A percentile compares a stretch with the other conserved stretches of the same genome.
Conservation (phyloP, 2,797 vertebrate species). For the Halcyon smyrnensis region DNA sequence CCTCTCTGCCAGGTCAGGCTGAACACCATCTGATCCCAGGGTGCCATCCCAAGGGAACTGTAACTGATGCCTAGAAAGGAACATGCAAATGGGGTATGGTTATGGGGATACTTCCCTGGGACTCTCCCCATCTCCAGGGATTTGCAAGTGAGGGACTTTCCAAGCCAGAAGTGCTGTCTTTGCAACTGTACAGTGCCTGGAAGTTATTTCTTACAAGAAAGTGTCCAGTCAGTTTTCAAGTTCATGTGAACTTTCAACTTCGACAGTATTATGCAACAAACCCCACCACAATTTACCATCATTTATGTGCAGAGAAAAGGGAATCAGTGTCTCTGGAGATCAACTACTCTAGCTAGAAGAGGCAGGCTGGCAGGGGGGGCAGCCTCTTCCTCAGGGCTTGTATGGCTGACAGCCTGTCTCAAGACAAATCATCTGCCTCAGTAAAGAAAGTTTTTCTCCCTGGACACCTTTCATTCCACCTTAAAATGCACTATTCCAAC, state of each 20-base stretch:
- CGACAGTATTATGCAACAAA: rapidly evolving
- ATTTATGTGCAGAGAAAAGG: neutral
- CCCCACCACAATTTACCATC: neutral
- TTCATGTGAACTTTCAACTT: neutral
- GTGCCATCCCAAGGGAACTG: neutral
- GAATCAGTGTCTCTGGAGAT: neutral
- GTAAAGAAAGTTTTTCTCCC: neutral
- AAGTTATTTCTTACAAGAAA: neutral
- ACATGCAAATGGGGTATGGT: rapidly evolving
- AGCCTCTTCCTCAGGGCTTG: neutral
- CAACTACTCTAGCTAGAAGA: neutral
- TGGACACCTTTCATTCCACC: neutral
- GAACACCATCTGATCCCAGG: neutral
- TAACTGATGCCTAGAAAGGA: neutral
- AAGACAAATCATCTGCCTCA: neutral
- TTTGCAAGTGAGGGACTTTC: neutral
- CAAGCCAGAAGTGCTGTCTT: neutral
- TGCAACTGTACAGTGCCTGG: neutral
- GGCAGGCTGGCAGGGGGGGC: neutral
- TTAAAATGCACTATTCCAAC: neutral
- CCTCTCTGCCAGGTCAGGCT: neutral
- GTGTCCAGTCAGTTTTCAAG: neutral
- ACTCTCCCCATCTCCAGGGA: neutral
- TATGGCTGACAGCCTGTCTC: neutral
- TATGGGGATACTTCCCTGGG: neutral